Evolutionary conservation across 2,888 invertebrate genomes (phyloP).

Genomic region (Falcaria lacertinaria): DNA sequence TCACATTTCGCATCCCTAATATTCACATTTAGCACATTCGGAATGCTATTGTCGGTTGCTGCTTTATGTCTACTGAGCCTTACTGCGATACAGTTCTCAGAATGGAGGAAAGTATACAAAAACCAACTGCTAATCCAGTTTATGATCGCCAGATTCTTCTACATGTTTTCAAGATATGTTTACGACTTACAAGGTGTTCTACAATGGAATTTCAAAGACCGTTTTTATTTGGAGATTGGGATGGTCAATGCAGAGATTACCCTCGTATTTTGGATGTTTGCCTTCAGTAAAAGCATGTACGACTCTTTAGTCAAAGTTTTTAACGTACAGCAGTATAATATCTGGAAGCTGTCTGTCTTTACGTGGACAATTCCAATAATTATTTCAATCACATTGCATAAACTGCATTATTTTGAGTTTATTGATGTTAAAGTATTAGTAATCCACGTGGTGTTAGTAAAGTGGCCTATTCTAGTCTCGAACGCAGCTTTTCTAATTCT

Average conservation of each 20-base stretch:
- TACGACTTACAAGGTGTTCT: conserved; percentile 21
- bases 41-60: conserved; percentile 39
- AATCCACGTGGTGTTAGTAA: conserved; percentile 39
- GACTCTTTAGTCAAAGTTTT: conserved; percentile 56
- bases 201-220: conserved; percentile 1
- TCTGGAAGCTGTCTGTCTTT: conserved; percentile 40
- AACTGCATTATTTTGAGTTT: conserved; percentile 14
- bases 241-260: conserved; percentile 50
- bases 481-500: conserved; percentile 48
- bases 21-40: conserved; percentile 41
- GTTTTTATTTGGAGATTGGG: conserved; percentile 27
- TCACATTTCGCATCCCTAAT: conserved; percentile 24
- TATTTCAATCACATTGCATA: conserved; percentile 22
- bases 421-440: conserved; percentile 21
- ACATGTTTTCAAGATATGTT: conserved; percentile 42
- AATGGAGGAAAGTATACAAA: conserved; percentile 61
- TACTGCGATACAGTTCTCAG: conserved; percentile 49
- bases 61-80: conserved; percentile 47
- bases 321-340: conserved; percentile 19
- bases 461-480: conserved; percentile 55
- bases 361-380: conserved; percentile 47
- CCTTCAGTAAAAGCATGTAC: conserved; percentile 60
- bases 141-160: conserved; percentile 54
- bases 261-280: conserved; percentile 59
- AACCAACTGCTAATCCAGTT: conserved; percentile 63